Percentiles rank a stretch among this genome's conserved stretches.
These are phyloP conservation scores for Pocillopora verrucosa DNA, from an alignment of 64 coral and sea anemone genomes.

Conservation along the genomic window DNA sequence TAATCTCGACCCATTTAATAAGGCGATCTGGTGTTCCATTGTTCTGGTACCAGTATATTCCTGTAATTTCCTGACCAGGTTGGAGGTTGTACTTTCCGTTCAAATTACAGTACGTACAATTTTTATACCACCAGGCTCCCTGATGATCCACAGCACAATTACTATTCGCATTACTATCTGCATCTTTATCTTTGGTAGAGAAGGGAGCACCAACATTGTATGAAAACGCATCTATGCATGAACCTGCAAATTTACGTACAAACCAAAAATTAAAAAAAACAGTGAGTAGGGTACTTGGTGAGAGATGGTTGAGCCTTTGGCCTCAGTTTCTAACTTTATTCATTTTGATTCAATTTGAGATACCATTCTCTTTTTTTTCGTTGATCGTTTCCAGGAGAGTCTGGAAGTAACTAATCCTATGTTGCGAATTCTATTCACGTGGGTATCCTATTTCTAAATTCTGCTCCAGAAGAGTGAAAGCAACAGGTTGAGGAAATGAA, in stretches of 20 bases:
- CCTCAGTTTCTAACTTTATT: background rate
- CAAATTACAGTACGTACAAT: background rate
- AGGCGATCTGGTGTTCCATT: background rate
- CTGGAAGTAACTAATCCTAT: too few relatives aligned
- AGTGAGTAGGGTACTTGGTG: background rate
- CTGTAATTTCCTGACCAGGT: background rate
- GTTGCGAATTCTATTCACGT: too few relatives aligned
- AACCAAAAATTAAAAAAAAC: background rate
- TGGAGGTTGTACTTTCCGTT: background rate
- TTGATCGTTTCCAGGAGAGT: too few relatives aligned
- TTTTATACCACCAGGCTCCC: constrained; percentile 21
- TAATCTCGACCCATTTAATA: background rate
- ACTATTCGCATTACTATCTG: background rate
- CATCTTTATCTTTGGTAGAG: constrained; percentile 7
- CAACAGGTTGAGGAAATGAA: too few relatives aligned
- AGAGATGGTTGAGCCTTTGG: background rate
- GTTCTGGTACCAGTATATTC: constrained; percentile 33
- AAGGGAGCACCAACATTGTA: background rate
- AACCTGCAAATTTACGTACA: background rate
- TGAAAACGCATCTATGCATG: background rate
- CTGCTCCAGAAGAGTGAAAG: too few relatives aligned
- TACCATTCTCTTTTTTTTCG: too few relatives aligned
- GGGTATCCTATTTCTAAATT: too few relatives aligned
- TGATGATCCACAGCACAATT: constrained; percentile 5
- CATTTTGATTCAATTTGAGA: too few relatives aligned